Base-by-base conservation (phyloP, 2,797 vertebrate species). In the Danio jaintianensis region DNA sequence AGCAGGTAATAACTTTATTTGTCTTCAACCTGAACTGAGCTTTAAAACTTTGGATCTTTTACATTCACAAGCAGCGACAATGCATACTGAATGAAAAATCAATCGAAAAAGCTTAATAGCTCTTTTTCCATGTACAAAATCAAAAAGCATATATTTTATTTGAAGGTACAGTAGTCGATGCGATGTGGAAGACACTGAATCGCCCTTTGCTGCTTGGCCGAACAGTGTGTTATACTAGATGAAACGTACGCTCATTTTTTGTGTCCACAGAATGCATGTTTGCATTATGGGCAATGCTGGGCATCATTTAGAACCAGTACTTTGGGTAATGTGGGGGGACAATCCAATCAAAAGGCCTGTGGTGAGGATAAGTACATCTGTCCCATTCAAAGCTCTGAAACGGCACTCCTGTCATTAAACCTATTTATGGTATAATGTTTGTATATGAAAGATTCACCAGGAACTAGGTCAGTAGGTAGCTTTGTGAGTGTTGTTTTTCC, bases 401-500 rank as follows among this genome's bases (percentile, higher is more conserved):
- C 55, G 72, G 61, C 42, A 22, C 68, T 73, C 68, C 80, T 78
- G 70, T 70, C 75, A 85, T 72, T 85, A 87, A 78, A 70, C 79
- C 75, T 84, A 75, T 85, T 84, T 84, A 68, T 68, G 36, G 67
- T 52, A 20, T 38, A 50, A 36, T 70, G 69, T 47, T 85, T 70
- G 70, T 82, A 70, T 81, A 74, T 71, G 83, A 86, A 84, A 84
- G 79, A 20, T 82, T 87, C 80, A 59, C 59, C 42, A 84, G 79
- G 70, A 80, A 45, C 47, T 92, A 88, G 89, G 84, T 82, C 79
- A 80, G 81, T 62, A 86, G 84, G 89, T 91, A 86, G 88, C 87
- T 87, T 79, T 40, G 52, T 11, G 8, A 47, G 4, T 48, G 40
- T 15, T 64, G 62, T 77, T 77, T 70, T 56, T 70, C 58, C 43